Evolutionary conservation across 2,888 invertebrate genomes (phyloP).

Genomic region (Drosophila cognata): DNA sequence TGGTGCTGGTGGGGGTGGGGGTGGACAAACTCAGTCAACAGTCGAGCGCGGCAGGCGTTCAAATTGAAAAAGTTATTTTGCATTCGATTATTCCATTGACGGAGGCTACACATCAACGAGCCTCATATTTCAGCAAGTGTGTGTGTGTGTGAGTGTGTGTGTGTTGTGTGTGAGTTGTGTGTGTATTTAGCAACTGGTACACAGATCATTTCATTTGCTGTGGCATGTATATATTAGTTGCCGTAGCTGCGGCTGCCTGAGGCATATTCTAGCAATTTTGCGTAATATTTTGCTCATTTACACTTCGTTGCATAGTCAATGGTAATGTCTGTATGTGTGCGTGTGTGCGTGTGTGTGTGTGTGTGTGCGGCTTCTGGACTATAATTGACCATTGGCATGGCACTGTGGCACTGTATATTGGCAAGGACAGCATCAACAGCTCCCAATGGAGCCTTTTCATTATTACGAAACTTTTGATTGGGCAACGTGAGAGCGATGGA

Average conservation of each 20-base stretch:
- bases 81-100: constrained; percentile 70
- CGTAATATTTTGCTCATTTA: constrained; percentile 78
- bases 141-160: background rate
- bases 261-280: constrained; percentile 75
- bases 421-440: constrained; percentile 40
- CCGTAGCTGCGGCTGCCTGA: constrained; percentile 10
- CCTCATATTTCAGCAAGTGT: constrained; percentile 38
- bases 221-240: constrained; percentile 19
- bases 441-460: constrained; percentile 69
- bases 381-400: constrained; percentile 58
- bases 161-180: background rate
- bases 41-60: constrained; percentile 45
- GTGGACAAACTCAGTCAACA: constrained; percentile 27
- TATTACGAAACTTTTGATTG: constrained; percentile 72
- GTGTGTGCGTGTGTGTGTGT: background rate
- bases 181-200: background rate
- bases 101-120: constrained; percentile 40
- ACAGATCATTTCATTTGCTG: constrained; percentile 65
- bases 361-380: background rate
- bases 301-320: constrained; percentile 71
- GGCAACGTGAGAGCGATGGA: constrained; percentile 40
- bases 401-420: constrained; percentile 36
- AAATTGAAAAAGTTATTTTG: constrained; percentile 79
- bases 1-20: constrained; percentile 6
- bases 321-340: background rate